Percentiles rank a stretch among this genome's conserved stretches.
Conservation (phyloP, 2,113 vertebrate species). For the Anser cygnoides region DNA sequence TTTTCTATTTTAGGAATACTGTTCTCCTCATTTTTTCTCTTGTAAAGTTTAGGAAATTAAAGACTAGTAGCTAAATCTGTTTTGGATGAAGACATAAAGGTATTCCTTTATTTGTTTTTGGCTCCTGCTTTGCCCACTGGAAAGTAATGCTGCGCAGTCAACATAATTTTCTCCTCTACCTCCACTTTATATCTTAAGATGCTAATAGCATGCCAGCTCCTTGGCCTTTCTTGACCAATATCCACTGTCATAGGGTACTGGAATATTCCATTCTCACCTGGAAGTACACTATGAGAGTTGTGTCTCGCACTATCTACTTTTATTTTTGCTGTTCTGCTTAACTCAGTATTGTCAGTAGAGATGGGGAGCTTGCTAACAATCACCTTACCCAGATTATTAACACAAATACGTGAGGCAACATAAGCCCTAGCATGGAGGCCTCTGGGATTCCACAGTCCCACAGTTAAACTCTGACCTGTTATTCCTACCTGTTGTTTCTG, state of each 20-base stretch:
- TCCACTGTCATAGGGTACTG: not conserved
- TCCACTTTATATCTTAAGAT: not conserved
- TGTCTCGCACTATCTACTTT: not conserved
- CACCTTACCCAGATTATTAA: not conserved
- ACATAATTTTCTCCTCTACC: not conserved
- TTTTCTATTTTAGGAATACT: constrained; percentile 34
- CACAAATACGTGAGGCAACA: not conserved
- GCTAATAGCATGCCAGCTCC: not conserved
- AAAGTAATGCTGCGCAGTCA: not conserved
- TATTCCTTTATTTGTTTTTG: not conserved
- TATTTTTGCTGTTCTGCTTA: not conserved
- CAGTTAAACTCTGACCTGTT: not conserved
- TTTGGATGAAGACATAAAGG: not conserved
- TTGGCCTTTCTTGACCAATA: not conserved
- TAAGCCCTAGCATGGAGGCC: not conserved
- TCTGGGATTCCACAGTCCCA: not conserved
- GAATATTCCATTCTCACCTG: not conserved
- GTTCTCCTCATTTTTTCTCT: not conserved
- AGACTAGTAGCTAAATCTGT: constrained; percentile 21
- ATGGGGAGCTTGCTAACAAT: not conserved
- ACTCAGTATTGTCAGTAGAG: not conserved
- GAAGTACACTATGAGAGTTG: not conserved
- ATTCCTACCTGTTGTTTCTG: not conserved
- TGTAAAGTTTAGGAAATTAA: constrained; percentile 32
- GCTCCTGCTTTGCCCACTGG: not conserved